Conservation (phyloP, 2,888 invertebrate species). For the Mythimna ferrago region DNA sequence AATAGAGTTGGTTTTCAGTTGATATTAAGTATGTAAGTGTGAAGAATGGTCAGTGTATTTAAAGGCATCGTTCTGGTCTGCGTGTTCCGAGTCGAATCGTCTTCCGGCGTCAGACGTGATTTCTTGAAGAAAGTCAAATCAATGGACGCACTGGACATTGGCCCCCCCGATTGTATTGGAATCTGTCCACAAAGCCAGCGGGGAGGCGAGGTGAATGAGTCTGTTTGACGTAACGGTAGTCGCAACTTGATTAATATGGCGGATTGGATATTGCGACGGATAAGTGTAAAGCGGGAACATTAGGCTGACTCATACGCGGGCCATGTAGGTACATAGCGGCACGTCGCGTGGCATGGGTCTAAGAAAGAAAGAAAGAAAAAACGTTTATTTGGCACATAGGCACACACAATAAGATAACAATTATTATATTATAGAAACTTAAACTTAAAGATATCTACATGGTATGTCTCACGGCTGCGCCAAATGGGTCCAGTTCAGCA, state of each 20-base stretch:
- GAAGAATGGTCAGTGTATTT: conserved; percentile 75
- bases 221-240: conserved; percentile 39
- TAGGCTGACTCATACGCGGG: no score
- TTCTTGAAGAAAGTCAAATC: conserved; percentile 89
- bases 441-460: no score
- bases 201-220: conserved; percentile 43
- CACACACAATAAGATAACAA: no score
- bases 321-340: no score
- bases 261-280: not conserved
- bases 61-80: conserved; percentile 83
- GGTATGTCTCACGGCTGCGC: no score
- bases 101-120: conserved; percentile 89
- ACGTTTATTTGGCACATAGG: no score
- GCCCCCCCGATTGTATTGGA: conserved; percentile 81
- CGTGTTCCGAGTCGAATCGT: conserved; percentile 86
- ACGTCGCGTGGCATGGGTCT: no score
- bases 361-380: no score
- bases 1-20: conserved; percentile 64
- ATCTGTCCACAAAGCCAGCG: conserved; percentile 67
- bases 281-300: not conserved
- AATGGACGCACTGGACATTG: conserved; percentile 88
- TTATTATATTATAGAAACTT: no score
- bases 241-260: not conserved
- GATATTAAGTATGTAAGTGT: conserved; percentile 49
- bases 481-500: no score